phyloP scores from a whole-genome alignment of 1,140 invertebrate genomes.

The Sesamia nonagrioides region DNA sequence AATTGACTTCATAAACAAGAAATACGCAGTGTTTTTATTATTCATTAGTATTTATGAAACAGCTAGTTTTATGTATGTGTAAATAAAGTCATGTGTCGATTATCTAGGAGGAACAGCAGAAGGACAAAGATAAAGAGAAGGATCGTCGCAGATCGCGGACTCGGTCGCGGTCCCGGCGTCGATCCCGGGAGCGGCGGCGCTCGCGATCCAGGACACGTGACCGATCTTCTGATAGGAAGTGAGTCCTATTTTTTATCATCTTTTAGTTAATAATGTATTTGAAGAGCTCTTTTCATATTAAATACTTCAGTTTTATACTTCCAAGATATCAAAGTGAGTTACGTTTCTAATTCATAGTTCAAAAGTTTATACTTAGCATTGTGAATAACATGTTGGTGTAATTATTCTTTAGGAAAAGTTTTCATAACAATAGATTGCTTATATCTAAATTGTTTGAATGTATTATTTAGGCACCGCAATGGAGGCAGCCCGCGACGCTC shows the following conservation, averaged over 20 bases:
- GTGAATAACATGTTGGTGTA: too few relatives aligned
- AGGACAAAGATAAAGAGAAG: slow-evolving; percentile 78
- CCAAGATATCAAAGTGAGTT: too few relatives aligned
- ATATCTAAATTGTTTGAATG: neutral
- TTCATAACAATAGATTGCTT: too few relatives aligned
- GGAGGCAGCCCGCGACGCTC: slow-evolving; percentile 79
- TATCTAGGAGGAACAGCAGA: slow-evolving; percentile 74
- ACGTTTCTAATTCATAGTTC: too few relatives aligned
- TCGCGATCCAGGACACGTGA: slow-evolving; percentile 74
- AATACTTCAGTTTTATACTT: neutral
- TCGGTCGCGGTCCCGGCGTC: slow-evolving; percentile 71
- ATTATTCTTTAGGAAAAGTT: too few relatives aligned
- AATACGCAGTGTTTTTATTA: too few relatives aligned
- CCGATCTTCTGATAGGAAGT: slow-evolving; percentile 78
- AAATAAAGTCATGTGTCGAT: too few relatives aligned
- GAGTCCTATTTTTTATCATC: slow-evolving; percentile 45
- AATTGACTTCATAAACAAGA: too few relatives aligned
- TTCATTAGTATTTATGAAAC: too few relatives aligned
- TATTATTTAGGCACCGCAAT: slow-evolving; percentile 72
- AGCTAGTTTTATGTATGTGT: too few relatives aligned
- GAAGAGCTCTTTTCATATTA: neutral
- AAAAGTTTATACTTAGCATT: too few relatives aligned
- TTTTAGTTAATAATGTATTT: neutral
- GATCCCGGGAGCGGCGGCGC: slow-evolving; percentile 76
- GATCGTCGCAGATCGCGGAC: slow-evolving; percentile 80